phyloP scores from a whole-genome alignment of 2,113 vertebrate species.

The Tachuris rubrigastra region DNA sequence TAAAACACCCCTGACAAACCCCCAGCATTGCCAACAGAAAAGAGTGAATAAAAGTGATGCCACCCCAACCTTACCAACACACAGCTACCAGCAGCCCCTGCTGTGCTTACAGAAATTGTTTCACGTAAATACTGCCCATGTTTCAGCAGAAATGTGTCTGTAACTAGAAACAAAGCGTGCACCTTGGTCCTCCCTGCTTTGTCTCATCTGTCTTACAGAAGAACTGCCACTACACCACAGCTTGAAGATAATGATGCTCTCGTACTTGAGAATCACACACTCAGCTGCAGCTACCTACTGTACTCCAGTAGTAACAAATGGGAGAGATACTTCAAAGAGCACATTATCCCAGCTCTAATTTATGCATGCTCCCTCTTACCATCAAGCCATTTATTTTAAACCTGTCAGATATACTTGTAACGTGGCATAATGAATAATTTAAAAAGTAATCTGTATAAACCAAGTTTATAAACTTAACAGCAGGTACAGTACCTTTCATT shows the following conservation, averaged over 20 bases:
- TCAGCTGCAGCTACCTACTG: conserved; percentile 47
- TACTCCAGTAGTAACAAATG: conserved; percentile 51
- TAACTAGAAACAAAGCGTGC: background rate
- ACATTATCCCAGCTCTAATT: conserved; percentile 57
- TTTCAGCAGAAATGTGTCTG: background rate
- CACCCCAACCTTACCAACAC: background rate
- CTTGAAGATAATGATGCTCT: background rate
- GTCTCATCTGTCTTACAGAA: background rate
- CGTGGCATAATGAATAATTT: conserved; percentile 57
- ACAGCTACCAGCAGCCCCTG: background rate
- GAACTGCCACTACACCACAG: background rate
- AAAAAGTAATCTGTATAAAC: conserved; percentile 55
- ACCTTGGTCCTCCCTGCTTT: background rate
- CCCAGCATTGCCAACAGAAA: background rate
- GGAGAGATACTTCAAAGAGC: conserved; percentile 54
- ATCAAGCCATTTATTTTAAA: conserved; percentile 61
- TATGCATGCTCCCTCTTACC: conserved; percentile 57
- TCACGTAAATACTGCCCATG: background rate
- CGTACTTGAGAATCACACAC: conserved; percentile 2
- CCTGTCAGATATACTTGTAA: conserved; percentile 54
- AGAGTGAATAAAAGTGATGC: background rate
- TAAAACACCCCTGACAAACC: background rate
- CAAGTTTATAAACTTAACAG: conserved; percentile 57
- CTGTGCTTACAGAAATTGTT: background rate
- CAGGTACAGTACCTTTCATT: conserved; percentile 58